Evolutionary conservation across 2,888 invertebrate genomes (phyloP).

Genomic region (Oithona nana): DNA sequence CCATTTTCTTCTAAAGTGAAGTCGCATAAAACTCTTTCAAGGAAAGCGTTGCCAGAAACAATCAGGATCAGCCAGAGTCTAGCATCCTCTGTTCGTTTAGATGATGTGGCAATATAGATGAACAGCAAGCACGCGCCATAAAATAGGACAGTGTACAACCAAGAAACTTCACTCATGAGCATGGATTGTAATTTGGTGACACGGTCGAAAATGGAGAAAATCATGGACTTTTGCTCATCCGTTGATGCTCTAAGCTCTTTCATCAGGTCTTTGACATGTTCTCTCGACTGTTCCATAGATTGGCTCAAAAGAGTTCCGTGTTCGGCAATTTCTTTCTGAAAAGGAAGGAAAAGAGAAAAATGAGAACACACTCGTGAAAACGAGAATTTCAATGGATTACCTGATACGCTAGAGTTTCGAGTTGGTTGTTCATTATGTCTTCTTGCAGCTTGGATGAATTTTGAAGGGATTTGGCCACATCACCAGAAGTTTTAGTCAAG

Average conservation of each 20-base stretch:
- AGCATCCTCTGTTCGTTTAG: slow-evolving; percentile 35
- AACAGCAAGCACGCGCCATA: slow-evolving; percentile 35
- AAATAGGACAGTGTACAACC: slow-evolving; percentile 42
- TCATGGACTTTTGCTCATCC: slow-evolving; percentile 36
- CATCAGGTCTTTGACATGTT: slow-evolving; percentile 25
- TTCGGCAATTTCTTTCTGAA: slow-evolving; percentile 23
- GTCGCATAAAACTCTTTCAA: slow-evolving; percentile 29
- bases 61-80: slow-evolving; percentile 36
- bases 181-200: slow-evolving; percentile 38
- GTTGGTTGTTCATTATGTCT: slow-evolving; percentile 32
- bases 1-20: slow-evolving; percentile 14
- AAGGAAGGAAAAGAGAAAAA: background rate
- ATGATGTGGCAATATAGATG: slow-evolving; percentile 37
- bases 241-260: slow-evolving; percentile 32
- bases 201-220: slow-evolving; percentile 37
- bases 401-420: slow-evolving; percentile 27
- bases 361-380: background rate
- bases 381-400: background rate
- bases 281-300: slow-evolving; percentile 24
- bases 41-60: slow-evolving; percentile 32
- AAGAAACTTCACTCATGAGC: slow-evolving; percentile 42
- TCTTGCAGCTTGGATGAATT: slow-evolving; percentile 31
- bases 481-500: slow-evolving; percentile 35
- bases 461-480: slow-evolving; percentile 34
- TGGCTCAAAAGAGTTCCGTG: slow-evolving; percentile 25